phyloP scores from a whole-genome alignment of 37 sponge, comb jelly and placozoan species.

The Spongilla lacustris region DNA sequence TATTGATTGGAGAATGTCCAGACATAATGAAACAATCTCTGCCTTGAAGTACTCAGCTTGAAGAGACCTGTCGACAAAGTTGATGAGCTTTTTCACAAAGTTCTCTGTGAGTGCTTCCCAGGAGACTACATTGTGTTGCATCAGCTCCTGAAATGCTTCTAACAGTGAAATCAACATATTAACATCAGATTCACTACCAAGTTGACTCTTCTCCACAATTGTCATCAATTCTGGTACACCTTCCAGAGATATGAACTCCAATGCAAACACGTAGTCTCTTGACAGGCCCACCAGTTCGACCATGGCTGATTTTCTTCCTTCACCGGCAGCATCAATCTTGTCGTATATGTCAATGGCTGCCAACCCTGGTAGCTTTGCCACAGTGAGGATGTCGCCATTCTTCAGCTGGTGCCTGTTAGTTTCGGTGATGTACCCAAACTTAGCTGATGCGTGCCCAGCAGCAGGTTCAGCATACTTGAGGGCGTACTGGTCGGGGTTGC shows the following conservation, averaged over 20 bases:
- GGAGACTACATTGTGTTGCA: constrained; percentile 89
- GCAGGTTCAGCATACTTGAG: constrained; percentile 71
- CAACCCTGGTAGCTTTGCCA: constrained; percentile 56
- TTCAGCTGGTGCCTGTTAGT: constrained; percentile 70
- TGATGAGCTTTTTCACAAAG: constrained; percentile 82
- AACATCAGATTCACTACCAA: constrained; percentile 26
- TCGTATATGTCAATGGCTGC: constrained; percentile 55
- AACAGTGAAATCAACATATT: constrained; percentile 37
- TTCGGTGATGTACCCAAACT: constrained; percentile 81
- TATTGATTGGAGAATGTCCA: constrained; percentile 77
- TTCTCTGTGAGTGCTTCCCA: constrained; percentile 78
- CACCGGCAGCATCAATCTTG: constrained; percentile 15
- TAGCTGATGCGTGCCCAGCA: constrained; percentile 17
- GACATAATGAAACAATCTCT: constrained; percentile 45
- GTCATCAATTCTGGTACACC: constrained; percentile 59
- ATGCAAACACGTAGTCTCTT: constrained; percentile 67
- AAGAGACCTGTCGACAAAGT: constrained; percentile 53
- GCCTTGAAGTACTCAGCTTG: constrained; percentile 33
- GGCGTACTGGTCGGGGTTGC: constrained; percentile 70
- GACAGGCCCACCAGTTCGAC: constrained; percentile 35
- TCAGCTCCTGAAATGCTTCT: constrained; percentile 68
- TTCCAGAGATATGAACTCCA: constrained; percentile 69
- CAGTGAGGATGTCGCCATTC: constrained; percentile 77
- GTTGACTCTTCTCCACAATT: constrained; percentile 51
- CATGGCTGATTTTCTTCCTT: constrained; percentile 24